phyloP scores from a whole-genome alignment of 2,113 vertebrate genomes.

The Plectropomus leopardus region DNA sequence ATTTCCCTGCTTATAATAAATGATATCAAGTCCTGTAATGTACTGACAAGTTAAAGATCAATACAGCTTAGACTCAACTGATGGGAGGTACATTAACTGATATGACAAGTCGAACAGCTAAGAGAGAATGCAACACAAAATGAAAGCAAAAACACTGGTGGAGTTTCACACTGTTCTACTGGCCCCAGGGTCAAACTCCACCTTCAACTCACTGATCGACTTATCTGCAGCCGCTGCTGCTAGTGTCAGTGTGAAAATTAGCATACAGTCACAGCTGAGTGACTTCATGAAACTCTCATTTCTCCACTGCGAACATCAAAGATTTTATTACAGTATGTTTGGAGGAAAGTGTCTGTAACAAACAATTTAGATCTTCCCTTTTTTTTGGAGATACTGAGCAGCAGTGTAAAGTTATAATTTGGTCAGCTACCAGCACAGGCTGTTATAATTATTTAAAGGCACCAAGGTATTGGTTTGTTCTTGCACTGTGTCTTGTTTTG shows the following conservation, averaged over 20 bases:
- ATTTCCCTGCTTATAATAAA: too few relatives aligned
- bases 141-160: constrained; percentile 47
- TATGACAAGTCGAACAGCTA: background rate
- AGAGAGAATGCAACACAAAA: constrained; percentile 9
- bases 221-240: constrained; percentile 49
- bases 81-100: background rate
- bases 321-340: too few relatives aligned
- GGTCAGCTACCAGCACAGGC: background rate
- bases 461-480: background rate
- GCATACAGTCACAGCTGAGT: constrained; percentile 50
- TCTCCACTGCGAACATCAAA: background rate
- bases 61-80: background rate
- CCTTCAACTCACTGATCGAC: constrained; percentile 41
- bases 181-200: constrained; percentile 63
- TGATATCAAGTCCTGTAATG: background rate
- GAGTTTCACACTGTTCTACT: constrained; percentile 9
- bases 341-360: background rate
- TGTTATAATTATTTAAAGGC: background rate
- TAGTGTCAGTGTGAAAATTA: constrained; percentile 33
- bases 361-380: too few relatives aligned
- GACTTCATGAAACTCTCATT: background rate
- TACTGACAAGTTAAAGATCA: background rate
- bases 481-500: background rate
- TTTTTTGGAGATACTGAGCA: background rate
- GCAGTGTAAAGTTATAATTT: background rate